A percentile compares a stretch with the other conserved stretches of the same genome.
Conservation (phyloP, 2,113 vertebrate genomes). For the Piprites chloris region DNA sequence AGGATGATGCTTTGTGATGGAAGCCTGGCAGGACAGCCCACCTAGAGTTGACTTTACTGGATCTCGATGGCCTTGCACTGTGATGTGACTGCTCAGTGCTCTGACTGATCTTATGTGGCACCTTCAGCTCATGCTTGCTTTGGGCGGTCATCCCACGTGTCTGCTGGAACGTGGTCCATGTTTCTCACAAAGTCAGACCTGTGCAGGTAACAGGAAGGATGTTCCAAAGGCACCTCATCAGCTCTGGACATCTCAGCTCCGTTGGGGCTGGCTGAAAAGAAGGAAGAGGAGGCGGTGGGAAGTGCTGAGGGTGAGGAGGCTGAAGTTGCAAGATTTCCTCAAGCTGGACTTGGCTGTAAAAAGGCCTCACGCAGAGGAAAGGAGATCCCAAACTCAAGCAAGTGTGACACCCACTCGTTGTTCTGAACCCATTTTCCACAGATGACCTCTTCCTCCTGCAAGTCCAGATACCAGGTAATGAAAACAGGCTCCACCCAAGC, state of each 20-base stretch:
- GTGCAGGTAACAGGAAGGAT: background rate
- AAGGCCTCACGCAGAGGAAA: background rate
- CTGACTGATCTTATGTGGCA: accelerated
- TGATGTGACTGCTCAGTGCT: background rate
- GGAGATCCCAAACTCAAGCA: background rate
- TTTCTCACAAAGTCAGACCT: background rate
- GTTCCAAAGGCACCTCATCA: background rate
- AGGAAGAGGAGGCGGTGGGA: background rate
- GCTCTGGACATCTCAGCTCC: background rate
- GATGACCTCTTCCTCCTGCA: background rate
- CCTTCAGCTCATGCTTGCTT: accelerated
- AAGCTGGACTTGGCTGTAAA: background rate
- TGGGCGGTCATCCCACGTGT: background rate
- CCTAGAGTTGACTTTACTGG: background rate
- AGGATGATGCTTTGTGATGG: background rate
- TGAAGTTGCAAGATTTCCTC: background rate
- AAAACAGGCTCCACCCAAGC: background rate
- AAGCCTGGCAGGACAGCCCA: background rate
- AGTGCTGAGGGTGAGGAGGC: background rate
- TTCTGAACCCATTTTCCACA: background rate
- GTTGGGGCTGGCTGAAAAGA: accelerated
- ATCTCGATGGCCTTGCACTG: accelerated
- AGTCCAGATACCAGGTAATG: background rate
- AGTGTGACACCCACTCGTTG: accelerated
- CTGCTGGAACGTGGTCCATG: background rate